phyloP scores from a whole-genome alignment of 1,140 invertebrate species.

The Riptortus pedestris region DNA sequence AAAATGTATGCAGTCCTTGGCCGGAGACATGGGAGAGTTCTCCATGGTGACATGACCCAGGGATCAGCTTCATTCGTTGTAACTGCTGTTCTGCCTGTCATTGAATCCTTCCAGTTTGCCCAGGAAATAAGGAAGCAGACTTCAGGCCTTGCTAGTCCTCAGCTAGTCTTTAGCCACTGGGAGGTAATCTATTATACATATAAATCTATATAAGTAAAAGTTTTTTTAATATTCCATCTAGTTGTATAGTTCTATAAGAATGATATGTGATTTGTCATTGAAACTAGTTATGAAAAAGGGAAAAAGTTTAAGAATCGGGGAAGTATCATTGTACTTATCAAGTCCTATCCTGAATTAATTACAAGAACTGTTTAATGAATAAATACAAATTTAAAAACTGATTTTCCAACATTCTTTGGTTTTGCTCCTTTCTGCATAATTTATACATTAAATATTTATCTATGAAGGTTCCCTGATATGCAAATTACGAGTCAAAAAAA shows the following conservation, averaged over 20 bases:
- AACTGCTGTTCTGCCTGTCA: constrained; percentile 78
- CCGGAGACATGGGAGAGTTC: constrained; percentile 74
- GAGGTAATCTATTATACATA: constrained; percentile 67
- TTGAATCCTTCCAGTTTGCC: constrained; percentile 92
- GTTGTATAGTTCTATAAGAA: not conserved
- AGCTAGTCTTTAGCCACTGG: constrained; percentile 95
- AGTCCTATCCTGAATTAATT: too few relatives aligned
- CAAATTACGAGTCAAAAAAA: too few relatives aligned
- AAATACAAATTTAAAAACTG: too few relatives aligned
- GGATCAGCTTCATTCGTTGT: constrained; percentile 75
- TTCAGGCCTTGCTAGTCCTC: constrained; percentile 88
- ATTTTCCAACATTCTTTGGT: too few relatives aligned
- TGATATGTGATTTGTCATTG: too few relatives aligned
- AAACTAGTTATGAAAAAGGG: too few relatives aligned
- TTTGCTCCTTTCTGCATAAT: too few relatives aligned
- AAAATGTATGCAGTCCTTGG: constrained; percentile 88
- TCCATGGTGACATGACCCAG: constrained; percentile 80
- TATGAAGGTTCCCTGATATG: too few relatives aligned
- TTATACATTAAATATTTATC: too few relatives aligned
- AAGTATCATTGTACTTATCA: not conserved
- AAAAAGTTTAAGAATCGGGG: too few relatives aligned
- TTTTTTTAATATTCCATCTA: not conserved
- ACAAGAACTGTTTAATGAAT: too few relatives aligned
- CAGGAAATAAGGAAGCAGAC: constrained; percentile 88
- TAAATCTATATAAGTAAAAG: too few relatives aligned